phyloP scores from a whole-genome alignment of 2,888 invertebrate genomes.

The Unio pictorum region DNA sequence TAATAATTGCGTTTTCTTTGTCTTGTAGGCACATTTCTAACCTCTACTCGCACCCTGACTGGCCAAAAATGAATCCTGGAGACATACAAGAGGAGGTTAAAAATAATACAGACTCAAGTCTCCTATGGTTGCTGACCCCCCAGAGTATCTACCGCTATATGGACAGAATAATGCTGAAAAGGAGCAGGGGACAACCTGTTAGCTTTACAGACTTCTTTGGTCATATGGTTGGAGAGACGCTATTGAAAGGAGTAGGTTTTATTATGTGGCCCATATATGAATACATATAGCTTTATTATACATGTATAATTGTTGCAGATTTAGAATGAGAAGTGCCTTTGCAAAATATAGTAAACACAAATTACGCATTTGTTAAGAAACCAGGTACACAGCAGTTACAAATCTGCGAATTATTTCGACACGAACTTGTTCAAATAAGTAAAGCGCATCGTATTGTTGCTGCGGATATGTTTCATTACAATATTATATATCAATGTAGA shows the following conservation, averaged over 20 bases:
- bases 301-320: no score
- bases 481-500: no score
- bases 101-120: slow-evolving; percentile 66
- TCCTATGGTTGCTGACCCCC: slow-evolving; percentile 66
- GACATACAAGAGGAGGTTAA: slow-evolving; percentile 69
- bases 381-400: no score
- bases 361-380: no score
- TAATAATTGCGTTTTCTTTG: background rate
- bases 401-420: no score
- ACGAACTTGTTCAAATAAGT: no score
- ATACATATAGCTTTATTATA: no score
- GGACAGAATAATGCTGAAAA: slow-evolving; percentile 67
- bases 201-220: slow-evolving; percentile 74
- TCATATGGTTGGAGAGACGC: slow-evolving; percentile 71
- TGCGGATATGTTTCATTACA: no score
- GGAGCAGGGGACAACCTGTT: slow-evolving; percentile 71
- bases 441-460: no score
- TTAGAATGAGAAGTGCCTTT: no score
- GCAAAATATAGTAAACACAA: no score
- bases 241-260: slow-evolving; percentile 69
- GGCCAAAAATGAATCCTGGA: slow-evolving; percentile 67
- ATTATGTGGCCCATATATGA: no score
- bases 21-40: slow-evolving; percentile 71
- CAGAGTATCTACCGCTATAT: slow-evolving; percentile 64
- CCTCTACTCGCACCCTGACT: slow-evolving; percentile 72